Evolutionary conservation across 2,888 invertebrate species (phyloP), one percentile per base, ranked within the genome.

Genomic region (Drosophila histrio): DNA sequence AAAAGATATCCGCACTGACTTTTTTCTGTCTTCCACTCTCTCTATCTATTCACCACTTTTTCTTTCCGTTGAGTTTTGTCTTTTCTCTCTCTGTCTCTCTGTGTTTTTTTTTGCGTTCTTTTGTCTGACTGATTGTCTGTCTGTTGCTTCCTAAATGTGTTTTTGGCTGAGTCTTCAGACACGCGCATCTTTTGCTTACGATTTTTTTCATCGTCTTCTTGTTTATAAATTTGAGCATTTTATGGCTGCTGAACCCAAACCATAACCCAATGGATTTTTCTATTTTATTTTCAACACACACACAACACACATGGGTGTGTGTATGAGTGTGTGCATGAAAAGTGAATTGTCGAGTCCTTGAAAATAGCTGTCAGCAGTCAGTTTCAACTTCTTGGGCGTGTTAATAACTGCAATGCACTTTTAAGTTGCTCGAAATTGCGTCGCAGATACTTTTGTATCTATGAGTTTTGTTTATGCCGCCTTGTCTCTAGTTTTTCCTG

Each of bases 151-250:
- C 84, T 71, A 77, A 79, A 83, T 85, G 62, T 81, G 65, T 70
- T 64, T 77, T 66, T 61, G 74, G 69, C 82, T 66, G 69, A 46
- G 44, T 21, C 57, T 17, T 30, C 63, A 63, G 76, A 72, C 77
- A 76, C 80, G 73, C 70, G 77, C 74, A 64, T 77, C 68, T 61
- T 65, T 84, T 71, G 77, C 74, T 83, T 79, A 60, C 44, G 11
- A 54, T 49, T 65, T 22, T 43, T 28, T 11, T 6, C 28, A 38
- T 19, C 11, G 19, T 41, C 34, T 8, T 65, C 56, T 78, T 77
- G 87, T 87, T 81, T 81, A 86, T 81, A 81, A 80, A 80, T 71
- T 77, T 68, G 53, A 69, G 57, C 49, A 80, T 86, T 86, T 86
- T 74, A 86, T 86, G 80, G 85, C 57, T 64, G 66, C 56, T 54